These are phyloP conservation scores for Chromis chromis DNA, from an alignment of 2,797 vertebrate genomes.

Conservation along the genomic window DNA sequence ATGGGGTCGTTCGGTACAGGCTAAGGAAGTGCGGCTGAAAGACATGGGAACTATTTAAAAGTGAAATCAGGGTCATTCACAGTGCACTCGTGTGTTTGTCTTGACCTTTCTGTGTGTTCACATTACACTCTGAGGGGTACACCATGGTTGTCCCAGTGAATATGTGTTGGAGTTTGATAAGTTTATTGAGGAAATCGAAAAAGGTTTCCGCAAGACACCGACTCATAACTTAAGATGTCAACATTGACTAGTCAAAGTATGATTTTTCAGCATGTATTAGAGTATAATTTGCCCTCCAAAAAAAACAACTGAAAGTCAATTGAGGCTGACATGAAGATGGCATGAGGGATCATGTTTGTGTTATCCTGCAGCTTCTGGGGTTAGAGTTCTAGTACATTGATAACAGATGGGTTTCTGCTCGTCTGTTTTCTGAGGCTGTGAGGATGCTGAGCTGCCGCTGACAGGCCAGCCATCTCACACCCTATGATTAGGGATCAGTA, in stretches of 20 bases:
- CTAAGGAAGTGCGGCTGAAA: constrained; percentile 37
- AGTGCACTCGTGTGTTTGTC: constrained; percentile 12
- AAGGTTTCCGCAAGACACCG: neutral
- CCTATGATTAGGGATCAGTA: constrained; percentile 71
- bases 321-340: constrained; percentile 13
- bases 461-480: constrained; percentile 52
- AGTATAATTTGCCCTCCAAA: neutral
- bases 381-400: constrained; percentile 28
- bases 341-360: neutral
- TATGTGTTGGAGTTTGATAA: constrained; percentile 1
- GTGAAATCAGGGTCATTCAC: constrained; percentile 15
- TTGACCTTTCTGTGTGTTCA: constrained; percentile 7
- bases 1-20: constrained; percentile 62
- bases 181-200: neutral
- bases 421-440: constrained; percentile 26
- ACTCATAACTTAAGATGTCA: neutral
- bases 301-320: constrained; percentile 10
- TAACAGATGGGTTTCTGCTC: constrained; percentile 51
- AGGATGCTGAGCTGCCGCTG: constrained; percentile 54
- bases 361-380: constrained; percentile 10
- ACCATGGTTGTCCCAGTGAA: neutral
- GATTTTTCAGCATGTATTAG: neutral
- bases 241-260: constrained; percentile 16
- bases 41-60: constrained; percentile 50
- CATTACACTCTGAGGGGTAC: neutral